Evolutionary conservation across 2,113 vertebrate species (phyloP).

Genomic region (Myiagra hebetior): DNA sequence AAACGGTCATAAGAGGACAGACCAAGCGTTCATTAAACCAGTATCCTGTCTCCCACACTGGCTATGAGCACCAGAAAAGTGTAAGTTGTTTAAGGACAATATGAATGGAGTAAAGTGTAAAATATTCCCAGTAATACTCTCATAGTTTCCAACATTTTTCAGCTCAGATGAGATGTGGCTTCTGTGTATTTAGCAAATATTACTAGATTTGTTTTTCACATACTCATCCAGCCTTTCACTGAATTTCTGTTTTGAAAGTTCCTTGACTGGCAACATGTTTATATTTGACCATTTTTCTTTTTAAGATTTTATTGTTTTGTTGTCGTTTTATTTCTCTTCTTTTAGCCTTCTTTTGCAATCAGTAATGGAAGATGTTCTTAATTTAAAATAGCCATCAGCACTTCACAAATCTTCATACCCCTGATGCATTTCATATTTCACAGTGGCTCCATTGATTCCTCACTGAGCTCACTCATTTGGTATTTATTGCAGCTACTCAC

Average conservation of each 20-base stretch:
- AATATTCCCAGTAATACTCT: neutral
- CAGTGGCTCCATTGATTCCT: neutral
- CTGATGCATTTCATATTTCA: neutral
- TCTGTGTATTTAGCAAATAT: neutral
- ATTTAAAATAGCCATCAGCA: neutral
- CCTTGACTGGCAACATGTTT: neutral
- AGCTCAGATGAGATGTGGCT: neutral
- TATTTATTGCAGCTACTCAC: constrained; percentile 5
- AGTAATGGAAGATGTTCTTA: neutral
- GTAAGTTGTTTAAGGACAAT: neutral
- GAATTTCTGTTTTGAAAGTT: neutral
- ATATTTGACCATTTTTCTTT: neutral
- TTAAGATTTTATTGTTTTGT: neutral
- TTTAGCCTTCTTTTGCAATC: neutral
- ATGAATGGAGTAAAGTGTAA: neutral
- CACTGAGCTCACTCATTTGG: neutral
- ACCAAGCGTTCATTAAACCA: neutral
- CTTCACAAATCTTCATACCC: neutral
- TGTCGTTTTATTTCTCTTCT: neutral
- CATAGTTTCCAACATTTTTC: neutral
- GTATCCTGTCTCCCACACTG: neutral
- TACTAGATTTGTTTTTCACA: neutral
- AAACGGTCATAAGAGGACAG: neutral
- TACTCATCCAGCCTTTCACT: neutral
- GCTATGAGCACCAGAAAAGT: neutral